These are phyloP conservation scores for Lasioglossum villosulum DNA, from an alignment of 2,888 invertebrate genomes.

Conservation along the genomic window DNA sequence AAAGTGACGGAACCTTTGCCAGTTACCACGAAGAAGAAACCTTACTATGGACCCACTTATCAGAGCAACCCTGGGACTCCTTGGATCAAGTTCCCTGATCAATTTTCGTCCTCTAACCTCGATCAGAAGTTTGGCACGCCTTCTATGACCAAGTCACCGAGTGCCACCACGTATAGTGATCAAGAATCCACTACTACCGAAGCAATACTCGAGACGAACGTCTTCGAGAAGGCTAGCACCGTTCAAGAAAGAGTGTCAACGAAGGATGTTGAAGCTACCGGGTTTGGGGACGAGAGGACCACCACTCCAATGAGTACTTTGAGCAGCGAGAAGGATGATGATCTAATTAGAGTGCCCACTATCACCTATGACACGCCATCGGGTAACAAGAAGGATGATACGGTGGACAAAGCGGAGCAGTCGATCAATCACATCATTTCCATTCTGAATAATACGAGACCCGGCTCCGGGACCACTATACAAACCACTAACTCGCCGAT, in stretches of 20 bases:
- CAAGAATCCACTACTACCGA: conserved; percentile 58
- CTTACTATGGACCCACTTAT: conserved; percentile 11
- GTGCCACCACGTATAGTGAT: conserved; percentile 63
- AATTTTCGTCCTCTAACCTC: conserved; percentile 7
- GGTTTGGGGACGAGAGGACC: conserved; percentile 39
- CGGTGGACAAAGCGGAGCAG: conserved; percentile 81
- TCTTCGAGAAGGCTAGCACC: conserved; percentile 45
- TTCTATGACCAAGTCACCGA: conserved; percentile 58
- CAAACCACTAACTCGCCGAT: conserved; percentile 73
- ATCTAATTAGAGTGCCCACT: conserved; percentile 83
- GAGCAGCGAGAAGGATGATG: conserved; percentile 67
- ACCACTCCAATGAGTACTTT: conserved; percentile 78
- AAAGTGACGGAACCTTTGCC: conserved; percentile 23
- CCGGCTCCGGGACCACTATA: conserved; percentile 71
- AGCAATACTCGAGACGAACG: conserved; percentile 16
- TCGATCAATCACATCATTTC: conserved; percentile 85
- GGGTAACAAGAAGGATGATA: conserved; percentile 80
- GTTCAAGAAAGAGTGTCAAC: conserved; percentile 68
- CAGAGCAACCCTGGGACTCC: conserved; percentile 27
- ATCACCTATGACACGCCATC: conserved; percentile 79
- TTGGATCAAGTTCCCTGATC: conserved; percentile 59
- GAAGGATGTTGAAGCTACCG: conserved; percentile 50
- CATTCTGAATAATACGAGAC: conserved; percentile 83
- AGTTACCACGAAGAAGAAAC: conserved; percentile 24
- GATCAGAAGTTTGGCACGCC: conserved; percentile 39